A percentile compares a stretch with the other conserved stretches of the same genome.
Conservation (phyloP, 2,113 vertebrate species). For the Leptodactylus fuscus region DNA sequence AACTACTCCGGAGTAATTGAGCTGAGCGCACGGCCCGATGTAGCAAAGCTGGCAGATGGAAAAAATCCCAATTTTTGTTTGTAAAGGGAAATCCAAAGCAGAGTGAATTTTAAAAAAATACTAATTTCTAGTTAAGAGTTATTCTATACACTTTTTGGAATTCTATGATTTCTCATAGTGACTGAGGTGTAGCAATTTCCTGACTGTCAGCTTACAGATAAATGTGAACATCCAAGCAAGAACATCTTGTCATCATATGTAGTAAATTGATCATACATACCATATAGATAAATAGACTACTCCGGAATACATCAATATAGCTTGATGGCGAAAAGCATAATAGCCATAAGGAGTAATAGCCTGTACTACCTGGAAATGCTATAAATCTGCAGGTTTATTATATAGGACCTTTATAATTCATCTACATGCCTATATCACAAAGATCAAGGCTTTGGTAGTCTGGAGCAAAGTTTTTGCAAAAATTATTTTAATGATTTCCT, state of each 20-base stretch:
- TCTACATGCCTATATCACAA: background rate
- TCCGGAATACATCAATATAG: background rate
- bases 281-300: background rate
- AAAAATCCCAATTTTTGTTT: too few relatives aligned
- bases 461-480: constrained; percentile 75
- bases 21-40: too few relatives aligned
- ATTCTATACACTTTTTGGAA: too few relatives aligned
- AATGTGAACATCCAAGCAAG: too few relatives aligned
- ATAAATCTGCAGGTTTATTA: background rate
- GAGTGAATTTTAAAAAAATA: too few relatives aligned
- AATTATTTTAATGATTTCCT: constrained; percentile 78
- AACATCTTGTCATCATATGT: background rate
- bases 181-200: too few relatives aligned
- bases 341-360: background rate
- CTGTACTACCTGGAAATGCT: background rate
- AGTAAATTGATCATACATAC: background rate
- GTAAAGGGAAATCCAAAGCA: too few relatives aligned
- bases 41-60: too few relatives aligned
- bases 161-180: too few relatives aligned
- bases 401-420: constrained; percentile 2
- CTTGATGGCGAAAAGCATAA: background rate
- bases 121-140: too few relatives aligned
- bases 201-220: background rate
- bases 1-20: too few relatives aligned
- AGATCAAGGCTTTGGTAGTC: constrained; percentile 68